Conservation (phyloP, 1,140 invertebrate species). For the Hermetia illucens region DNA sequence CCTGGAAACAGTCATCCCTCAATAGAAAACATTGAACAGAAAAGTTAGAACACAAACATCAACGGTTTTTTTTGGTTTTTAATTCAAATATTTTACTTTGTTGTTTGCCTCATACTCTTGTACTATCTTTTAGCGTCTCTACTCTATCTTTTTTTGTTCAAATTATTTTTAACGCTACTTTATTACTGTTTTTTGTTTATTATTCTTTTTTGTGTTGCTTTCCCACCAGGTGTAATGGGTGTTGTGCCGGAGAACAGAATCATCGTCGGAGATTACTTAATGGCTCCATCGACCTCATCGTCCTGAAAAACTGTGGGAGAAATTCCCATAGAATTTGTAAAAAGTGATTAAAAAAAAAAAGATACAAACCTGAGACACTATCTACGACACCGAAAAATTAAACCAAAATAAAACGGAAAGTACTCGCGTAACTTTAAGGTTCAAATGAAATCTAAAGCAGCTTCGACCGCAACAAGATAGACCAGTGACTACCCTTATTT, state of each 20-base stretch:
- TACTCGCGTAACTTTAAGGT: too few species aligned
- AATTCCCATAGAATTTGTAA: too few species aligned
- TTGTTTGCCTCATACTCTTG: too few species aligned
- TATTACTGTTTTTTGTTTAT: slow-evolving; percentile 7
- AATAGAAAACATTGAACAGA: neutral
- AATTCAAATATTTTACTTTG: slow-evolving; percentile 1
- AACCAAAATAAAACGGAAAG: too few species aligned
- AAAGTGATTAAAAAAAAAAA: slow-evolving; percentile 12
- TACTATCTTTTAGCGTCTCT: neutral
- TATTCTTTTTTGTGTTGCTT: slow-evolving; percentile 12
- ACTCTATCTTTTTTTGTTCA: slow-evolving; percentile 1
- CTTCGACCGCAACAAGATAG: too few species aligned
- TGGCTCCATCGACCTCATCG: slow-evolving; percentile 14
- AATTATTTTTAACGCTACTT: slow-evolving; percentile 2
- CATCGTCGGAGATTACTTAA: slow-evolving; percentile 31
- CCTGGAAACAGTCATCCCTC: too few species aligned
- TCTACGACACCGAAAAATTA: too few species aligned
- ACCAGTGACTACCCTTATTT: too few species aligned
- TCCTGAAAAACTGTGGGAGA: too few species aligned
- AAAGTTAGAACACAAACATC: too few species aligned
- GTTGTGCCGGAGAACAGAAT: slow-evolving; percentile 31
- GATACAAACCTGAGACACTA: neutral
- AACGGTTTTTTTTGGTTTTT: too few species aligned
- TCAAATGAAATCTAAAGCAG: too few species aligned
- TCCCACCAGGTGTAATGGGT: slow-evolving; percentile 29